Evolutionary conservation across 2,888 invertebrate genomes (phyloP).

Genomic region (Drosophila anceps): DNA sequence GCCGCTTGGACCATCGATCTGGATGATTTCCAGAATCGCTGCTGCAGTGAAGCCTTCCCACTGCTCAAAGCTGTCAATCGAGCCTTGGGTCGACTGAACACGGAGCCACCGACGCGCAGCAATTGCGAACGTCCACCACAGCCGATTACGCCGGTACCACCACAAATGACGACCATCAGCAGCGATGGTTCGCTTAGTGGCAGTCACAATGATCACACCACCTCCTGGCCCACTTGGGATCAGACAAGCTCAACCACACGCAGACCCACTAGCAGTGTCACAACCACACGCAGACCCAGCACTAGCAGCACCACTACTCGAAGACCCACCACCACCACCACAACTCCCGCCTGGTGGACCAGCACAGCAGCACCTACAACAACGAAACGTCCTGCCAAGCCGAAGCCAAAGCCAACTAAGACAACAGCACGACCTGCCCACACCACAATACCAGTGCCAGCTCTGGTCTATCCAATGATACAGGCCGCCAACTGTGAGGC

Average conservation of each 20-base stretch:
- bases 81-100: constrained; percentile 88
- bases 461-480: constrained; percentile 85
- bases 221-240: constrained; percentile 79
- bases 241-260: constrained; percentile 63
- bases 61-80: constrained; percentile 91
- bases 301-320: constrained; percentile 70
- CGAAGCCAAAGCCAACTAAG: constrained; percentile 63
- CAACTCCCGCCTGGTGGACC: constrained; percentile 86
- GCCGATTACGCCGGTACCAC: constrained; percentile 91
- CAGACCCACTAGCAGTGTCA: constrained; percentile 28
- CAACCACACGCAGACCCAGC: constrained; percentile 53
- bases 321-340: constrained; percentile 13
- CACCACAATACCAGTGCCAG: constrained; percentile 85
- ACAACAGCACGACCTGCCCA: constrained; percentile 66
- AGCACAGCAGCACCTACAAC: constrained; percentile 71
- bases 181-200: constrained; percentile 86
- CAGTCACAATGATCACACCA: constrained; percentile 76
- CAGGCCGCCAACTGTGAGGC: constrained; percentile 85
- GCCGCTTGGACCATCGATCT: constrained; percentile 95
- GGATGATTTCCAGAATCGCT: constrained; percentile 94
- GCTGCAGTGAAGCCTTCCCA: constrained; percentile 92
- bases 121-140: constrained; percentile 90
- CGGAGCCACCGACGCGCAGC: constrained; percentile 86
- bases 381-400: constrained; percentile 69
- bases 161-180: constrained; percentile 90